Evolutionary conservation across 2,797 vertebrate genomes (phyloP).

Genomic region (Peromyscus attwateri): DNA sequence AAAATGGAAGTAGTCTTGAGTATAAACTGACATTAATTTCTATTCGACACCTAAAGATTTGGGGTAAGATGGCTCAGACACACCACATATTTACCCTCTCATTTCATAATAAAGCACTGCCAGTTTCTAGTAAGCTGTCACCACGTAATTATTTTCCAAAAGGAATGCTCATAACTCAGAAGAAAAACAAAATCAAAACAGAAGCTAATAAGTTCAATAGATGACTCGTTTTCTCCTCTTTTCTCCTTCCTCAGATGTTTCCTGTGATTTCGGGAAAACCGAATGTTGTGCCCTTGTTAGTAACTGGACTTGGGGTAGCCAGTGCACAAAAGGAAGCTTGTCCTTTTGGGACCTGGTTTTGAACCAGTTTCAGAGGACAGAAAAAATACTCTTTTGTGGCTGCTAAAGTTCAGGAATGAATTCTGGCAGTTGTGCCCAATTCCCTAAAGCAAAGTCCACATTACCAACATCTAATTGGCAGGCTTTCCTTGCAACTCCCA

Average conservation of each 20-base stretch:
- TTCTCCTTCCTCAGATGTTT: slow-evolving; percentile 81
- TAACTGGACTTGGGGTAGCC: slow-evolving; percentile 83
- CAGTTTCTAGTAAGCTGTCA: slow-evolving; percentile 72
- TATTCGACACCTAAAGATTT: slow-evolving; percentile 61
- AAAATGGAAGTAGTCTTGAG: slow-evolving; percentile 75
- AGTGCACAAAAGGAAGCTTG: slow-evolving; percentile 89
- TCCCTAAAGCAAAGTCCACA: slow-evolving; percentile 87
- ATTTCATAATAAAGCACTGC: slow-evolving; percentile 70
- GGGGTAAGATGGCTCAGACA: slow-evolving; percentile 73
- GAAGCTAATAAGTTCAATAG: slow-evolving; percentile 59
- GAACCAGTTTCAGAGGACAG: slow-evolving; percentile 88
- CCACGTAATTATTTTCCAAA: slow-evolving; percentile 73
- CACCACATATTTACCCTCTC: slow-evolving; percentile 74
- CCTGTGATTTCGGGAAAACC: slow-evolving; percentile 80
- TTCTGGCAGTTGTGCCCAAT: slow-evolving; percentile 87
- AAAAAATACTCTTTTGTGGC: slow-evolving; percentile 90
- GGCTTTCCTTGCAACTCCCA: slow-evolving; percentile 85
- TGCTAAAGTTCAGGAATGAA: slow-evolving; percentile 89
- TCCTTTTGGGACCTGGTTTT: slow-evolving; percentile 88
- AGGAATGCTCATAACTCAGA: slow-evolving; percentile 71
- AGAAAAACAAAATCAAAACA: slow-evolving; percentile 73
- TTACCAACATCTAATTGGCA: slow-evolving; percentile 88
- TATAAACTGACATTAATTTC: slow-evolving; percentile 82
- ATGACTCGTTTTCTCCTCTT: slow-evolving; percentile 33
- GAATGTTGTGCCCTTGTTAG: slow-evolving; percentile 81